These are phyloP conservation scores for Cordilura impudica DNA, from an alignment of 2,888 invertebrate genomes.

Conservation along the genomic window DNA sequence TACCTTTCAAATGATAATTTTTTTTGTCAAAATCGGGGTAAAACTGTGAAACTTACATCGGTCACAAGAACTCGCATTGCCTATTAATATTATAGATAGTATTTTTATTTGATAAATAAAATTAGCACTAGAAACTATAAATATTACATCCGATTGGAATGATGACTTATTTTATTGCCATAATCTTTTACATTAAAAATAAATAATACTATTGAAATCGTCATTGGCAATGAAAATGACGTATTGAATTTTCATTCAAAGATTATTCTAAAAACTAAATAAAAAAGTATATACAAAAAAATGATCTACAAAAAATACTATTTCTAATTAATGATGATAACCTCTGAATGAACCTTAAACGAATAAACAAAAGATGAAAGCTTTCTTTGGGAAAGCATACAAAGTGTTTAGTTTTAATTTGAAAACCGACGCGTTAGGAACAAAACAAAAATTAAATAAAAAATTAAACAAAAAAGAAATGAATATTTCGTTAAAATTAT, in stretches of 20 bases:
- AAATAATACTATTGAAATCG: conserved; percentile 10
- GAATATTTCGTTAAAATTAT: background rate
- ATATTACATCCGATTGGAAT: too few relatives aligned
- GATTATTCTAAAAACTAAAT: conserved; percentile 25
- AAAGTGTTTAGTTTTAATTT: conserved; percentile 40
- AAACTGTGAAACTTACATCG: too few relatives aligned
- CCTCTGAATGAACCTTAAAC: conserved; percentile 37
- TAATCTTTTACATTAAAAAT: background rate
- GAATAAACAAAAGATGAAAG: conserved; percentile 14
- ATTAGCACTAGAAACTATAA: too few relatives aligned
- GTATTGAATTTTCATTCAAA: conserved; percentile 15
- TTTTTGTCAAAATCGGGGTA: too few relatives aligned
- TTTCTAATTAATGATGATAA: conserved; percentile 36
- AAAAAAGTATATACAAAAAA: background rate
- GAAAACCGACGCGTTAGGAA: background rate
- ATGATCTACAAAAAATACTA: background rate
- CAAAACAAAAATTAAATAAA: background rate
- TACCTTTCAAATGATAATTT: too few relatives aligned
- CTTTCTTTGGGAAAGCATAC: conserved; percentile 22
- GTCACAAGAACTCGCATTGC: too few relatives aligned
- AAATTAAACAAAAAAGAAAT: background rate
- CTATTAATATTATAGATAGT: too few relatives aligned
- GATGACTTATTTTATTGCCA: background rate
- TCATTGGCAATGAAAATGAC: conserved; percentile 55
- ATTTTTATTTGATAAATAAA: too few relatives aligned